Conservation (phyloP, 2,797 vertebrate species). For the Parotocinclus haroldoi region DNA sequence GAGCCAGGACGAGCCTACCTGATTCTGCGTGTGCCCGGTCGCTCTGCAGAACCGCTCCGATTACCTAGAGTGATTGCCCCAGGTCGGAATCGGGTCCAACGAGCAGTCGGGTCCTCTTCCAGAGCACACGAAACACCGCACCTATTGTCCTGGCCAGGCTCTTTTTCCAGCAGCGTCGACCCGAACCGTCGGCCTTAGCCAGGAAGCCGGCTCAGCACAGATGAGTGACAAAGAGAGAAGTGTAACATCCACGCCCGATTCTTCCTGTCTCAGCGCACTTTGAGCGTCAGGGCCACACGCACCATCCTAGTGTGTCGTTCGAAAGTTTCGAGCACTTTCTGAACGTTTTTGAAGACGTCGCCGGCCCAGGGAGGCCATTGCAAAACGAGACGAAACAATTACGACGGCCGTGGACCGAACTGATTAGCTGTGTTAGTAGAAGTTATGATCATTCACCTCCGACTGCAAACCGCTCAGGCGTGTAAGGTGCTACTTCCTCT, state of each 20-base stretch:
- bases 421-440: no score
- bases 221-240: slow-evolving; percentile 10
- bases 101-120: neutral
- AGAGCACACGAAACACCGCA: neutral
- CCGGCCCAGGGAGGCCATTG: no score
- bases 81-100: neutral
- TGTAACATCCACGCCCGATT: slow-evolving; percentile 35
- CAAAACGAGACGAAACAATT: no score
- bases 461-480: neutral
- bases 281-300: slow-evolving; percentile 12
- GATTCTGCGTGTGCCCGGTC: neutral
- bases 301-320: neutral
- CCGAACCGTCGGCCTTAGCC: neutral
- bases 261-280: slow-evolving; percentile 38
- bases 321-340: neutral
- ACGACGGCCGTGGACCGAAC: no score
- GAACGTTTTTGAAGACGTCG: no score
- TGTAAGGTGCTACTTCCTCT: slow-evolving; percentile 37
- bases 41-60: neutral
- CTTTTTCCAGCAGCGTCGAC: neutral
- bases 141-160: neutral
- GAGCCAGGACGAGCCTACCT: slow-evolving; percentile 19
- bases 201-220: slow-evolving; percentile 1
- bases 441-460: no score
- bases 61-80: neutral